Evolutionary conservation across 2,888 invertebrate species (phyloP), one percentile per base, ranked within the genome.

Genomic region (Cephalotes varians): DNA sequence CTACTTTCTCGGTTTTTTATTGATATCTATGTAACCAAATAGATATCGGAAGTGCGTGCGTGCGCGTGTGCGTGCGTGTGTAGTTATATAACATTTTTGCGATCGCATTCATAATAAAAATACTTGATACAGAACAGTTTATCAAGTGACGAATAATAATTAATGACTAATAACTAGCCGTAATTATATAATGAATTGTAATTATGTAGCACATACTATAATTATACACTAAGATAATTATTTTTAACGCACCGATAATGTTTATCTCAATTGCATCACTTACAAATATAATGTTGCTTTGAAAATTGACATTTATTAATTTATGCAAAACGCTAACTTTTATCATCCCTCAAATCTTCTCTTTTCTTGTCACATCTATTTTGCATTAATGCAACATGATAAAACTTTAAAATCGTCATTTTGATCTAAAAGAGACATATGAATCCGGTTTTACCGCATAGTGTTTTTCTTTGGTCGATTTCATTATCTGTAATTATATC

Each of bases 1-100:
- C 72, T 49, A 31, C 67, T 74, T 84, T 81, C 72, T 76, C 69
- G 58, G 62, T 83, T 85, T 85, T 81, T 81, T 84, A 47, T 12
- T 51, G 64, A 28, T 28, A 37, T 12, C 60, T 34, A 15, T 28
- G 15, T 64, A 54, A 51, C 1, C 31, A 40, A 31, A 54, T 44
- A 10, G 15, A 28, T 40, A 44, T 65, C 65, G 40, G n/a, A 40
- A 65, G 6, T 54, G 15, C 15, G 21, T 12, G n/a, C n/a, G n/a
- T n/a, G n/a, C n/a, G n/a, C n/a, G n/a, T n/a, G n/a, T n/a, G n/a
- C n/a, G n/a, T n/a, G n/a, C n/a, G n/a, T n/a, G n/a, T n/a, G n/a
- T n/a, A n/a, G n/a, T n/a, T n/a, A n/a, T n/a, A n/a, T n/a, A 76
- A 37, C 28, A 62, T n/a, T n/a, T n/a, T n/a, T n/a, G n/a, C n/a